Evolutionary conservation across 2,888 invertebrate species (phyloP).

Genomic region (Hydraecia micacea): DNA sequence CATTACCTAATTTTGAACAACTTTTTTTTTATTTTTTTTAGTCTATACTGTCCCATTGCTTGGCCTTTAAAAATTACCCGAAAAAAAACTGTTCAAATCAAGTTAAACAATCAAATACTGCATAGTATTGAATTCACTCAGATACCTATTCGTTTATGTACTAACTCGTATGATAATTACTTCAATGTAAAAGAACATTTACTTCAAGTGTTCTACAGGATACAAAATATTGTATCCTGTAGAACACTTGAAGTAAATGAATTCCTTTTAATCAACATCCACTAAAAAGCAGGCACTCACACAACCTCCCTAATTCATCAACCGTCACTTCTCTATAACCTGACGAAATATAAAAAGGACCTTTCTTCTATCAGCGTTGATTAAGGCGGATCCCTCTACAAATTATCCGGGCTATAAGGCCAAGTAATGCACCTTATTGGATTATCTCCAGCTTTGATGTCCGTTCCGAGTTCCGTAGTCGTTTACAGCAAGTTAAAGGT

Average conservation of each 20-base stretch:
- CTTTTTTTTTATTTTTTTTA: too few relatives aligned
- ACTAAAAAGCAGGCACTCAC: conserved; percentile 34
- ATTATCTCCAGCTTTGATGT: conserved; percentile 87
- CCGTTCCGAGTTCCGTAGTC: conserved; percentile 76
- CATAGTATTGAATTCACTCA: background rate
- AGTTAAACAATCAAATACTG: background rate
- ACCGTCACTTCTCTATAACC: conserved; percentile 77
- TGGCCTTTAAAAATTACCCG: too few relatives aligned
- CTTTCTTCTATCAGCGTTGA: conserved; percentile 79
- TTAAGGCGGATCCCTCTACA: conserved; percentile 80
- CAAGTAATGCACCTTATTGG: conserved; percentile 87
- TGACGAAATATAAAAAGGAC: conserved; percentile 80
- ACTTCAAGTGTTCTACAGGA: background rate
- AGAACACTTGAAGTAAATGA: too few relatives aligned
- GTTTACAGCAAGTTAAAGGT: conserved; percentile 82
- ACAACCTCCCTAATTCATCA: conserved; percentile 77
- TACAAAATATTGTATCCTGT: too few relatives aligned
- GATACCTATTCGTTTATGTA: too few relatives aligned
- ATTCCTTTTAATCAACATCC: conserved; percentile 64
- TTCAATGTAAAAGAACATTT: background rate
- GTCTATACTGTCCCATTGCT: too few relatives aligned
- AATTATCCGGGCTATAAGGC: conserved; percentile 82
- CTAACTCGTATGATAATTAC: too few relatives aligned
- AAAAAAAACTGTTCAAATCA: background rate
- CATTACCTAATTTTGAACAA: too few relatives aligned